Base-by-base conservation (phyloP, 2,113 vertebrate species). In the Cyphomyrus discorhynchus region DNA sequence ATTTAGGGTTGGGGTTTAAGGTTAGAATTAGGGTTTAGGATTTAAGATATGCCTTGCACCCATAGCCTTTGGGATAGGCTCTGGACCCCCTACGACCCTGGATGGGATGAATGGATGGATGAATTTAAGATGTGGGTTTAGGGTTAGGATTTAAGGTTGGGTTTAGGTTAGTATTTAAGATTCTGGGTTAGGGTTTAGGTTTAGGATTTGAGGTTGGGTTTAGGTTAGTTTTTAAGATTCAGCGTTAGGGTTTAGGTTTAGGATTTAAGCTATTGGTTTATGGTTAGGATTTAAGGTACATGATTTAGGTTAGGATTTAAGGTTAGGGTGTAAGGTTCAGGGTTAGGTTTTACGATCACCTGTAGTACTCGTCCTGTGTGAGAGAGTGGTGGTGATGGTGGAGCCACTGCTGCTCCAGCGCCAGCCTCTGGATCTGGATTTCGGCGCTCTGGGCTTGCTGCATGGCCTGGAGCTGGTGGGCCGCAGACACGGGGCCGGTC, bases 391-490 rank as follows among this genome's bases (percentile, higher is more conserved):
- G 98, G 90, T 98, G 98, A 84, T 99, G 96, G 95, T 98, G 98
- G 92, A 99, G 97, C 96, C 98, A 98, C 95, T 96, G 96, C 94
- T 99, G 98, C 90, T 99, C 98, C 94, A 99, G 96, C 3, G 98
- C 98, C 95, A 99, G 95, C 95, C 98, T 97, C 96, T 99, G 98
- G 95, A 99, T 96, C 95, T 99, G 98, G 95, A 99, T 95, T 96
- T 99, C 98, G 0, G 98, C 97, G 0, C 97, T 99, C 97, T 99
- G 98, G 1, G 98, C 98, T 42, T 99, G 98, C 97, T 99, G 98
- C 98, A 99, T 98, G 95, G 98, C 98, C 97, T 99, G 98, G 89
- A 99, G 97, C 96, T 99, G 98, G 91, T 99, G 98, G 1, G 98
- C 97, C 58, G 98, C 98, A 0, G 98, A 99, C 97, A 99, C 98